A percentile compares a stretch with the other conserved stretches of the same genome.
These are phyloP conservation scores for Griposia aprilina DNA, from an alignment of 2,888 invertebrate species.

Conservation along the genomic window DNA sequence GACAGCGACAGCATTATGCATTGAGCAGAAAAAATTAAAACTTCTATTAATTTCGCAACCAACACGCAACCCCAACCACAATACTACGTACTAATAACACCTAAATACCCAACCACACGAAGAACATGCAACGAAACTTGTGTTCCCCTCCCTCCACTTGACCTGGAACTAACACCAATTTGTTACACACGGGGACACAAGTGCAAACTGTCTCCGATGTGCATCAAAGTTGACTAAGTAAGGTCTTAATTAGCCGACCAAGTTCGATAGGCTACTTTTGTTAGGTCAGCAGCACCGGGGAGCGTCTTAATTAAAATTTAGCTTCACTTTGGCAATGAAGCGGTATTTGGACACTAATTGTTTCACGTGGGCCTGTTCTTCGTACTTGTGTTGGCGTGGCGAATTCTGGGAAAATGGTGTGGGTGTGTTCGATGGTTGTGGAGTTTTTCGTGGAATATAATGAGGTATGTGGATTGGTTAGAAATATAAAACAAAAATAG, in stretches of 20 bases:
- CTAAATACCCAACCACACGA: slow-evolving; percentile 9
- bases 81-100: not conserved
- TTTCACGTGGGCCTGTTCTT: slow-evolving; percentile 15
- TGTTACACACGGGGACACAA: slow-evolving; percentile 55
- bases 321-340: slow-evolving; percentile 20
- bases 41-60: not conserved
- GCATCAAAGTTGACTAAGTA: slow-evolving; percentile 57
- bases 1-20: not conserved
- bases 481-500: not conserved
- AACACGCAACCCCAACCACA: not conserved
- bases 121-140: slow-evolving; percentile 39
- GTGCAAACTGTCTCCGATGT: slow-evolving; percentile 51
- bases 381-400: not conserved
- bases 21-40: not conserved
- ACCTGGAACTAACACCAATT: slow-evolving; percentile 64
- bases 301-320: slow-evolving; percentile 58
- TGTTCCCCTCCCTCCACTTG: slow-evolving; percentile 26
- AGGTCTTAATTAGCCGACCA: slow-evolving; percentile 68
- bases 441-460: not conserved
- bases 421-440: not conserved
- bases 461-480: not conserved
- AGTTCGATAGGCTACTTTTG: slow-evolving; percentile 58
- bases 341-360: slow-evolving; percentile 23
- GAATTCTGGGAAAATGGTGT: not conserved
- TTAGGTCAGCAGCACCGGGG: slow-evolving; percentile 54